A percentile compares a stretch with the other conserved stretches of the same genome.
phyloP scores from a whole-genome alignment of 2,888 invertebrate genomes.

The Penaeus monodon region DNA sequence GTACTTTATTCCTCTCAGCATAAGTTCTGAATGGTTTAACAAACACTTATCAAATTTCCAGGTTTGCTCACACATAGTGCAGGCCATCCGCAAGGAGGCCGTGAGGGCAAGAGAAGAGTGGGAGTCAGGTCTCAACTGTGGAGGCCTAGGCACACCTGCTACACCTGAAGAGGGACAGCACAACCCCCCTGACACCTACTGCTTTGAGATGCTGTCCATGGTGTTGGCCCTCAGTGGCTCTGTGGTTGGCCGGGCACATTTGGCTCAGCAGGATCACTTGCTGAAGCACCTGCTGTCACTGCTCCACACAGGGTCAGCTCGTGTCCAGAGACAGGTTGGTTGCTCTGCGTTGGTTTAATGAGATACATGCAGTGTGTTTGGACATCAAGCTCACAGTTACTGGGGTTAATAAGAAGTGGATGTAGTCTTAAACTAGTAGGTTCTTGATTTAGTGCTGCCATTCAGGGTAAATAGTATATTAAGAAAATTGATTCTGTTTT shows the following conservation, averaged over 20 bases:
- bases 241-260: constrained; percentile 87
- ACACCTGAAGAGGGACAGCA: constrained; percentile 60
- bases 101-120: constrained; percentile 89
- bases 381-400: too few relatives aligned
- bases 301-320: constrained; percentile 92
- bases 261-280: constrained; percentile 89
- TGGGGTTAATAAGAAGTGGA: too few relatives aligned
- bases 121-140: constrained; percentile 77
- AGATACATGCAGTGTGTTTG: too few relatives aligned
- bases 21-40: too few relatives aligned
- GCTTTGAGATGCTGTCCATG: constrained; percentile 97
- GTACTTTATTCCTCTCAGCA: too few relatives aligned
- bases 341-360: neutral
- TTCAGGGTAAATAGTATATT: too few relatives aligned
- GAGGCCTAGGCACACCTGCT: constrained; percentile 42
- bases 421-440: too few relatives aligned
- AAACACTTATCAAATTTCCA: constrained; percentile 19
- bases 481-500: too few relatives aligned
- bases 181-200: constrained; percentile 83
- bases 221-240: constrained; percentile 94
- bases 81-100: constrained; percentile 91
- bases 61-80: constrained; percentile 71
- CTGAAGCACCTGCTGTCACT: constrained; percentile 87
- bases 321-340: constrained; percentile 89
- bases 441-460: too few relatives aligned